Evolutionary conservation across 1,140 invertebrate genomes (phyloP), one percentile per base, ranked within the genome.

Genomic region (Drosophila repleta): DNA sequence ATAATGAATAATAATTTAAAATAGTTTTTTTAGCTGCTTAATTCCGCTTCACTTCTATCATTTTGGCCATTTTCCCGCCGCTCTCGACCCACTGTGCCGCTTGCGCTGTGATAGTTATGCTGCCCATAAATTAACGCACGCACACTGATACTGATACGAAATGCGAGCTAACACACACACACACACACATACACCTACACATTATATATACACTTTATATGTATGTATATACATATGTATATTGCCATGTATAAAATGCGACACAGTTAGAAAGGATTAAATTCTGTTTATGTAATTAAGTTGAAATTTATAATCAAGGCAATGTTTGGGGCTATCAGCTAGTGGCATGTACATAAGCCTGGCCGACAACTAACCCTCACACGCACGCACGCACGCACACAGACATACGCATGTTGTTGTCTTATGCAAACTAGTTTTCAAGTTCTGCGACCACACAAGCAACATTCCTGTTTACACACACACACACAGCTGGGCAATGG

Each of bases 241-340:
- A 58, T 55, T 55, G 45, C 43, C 32, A 48, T 67, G 57, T 75
- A 29, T 37, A 55, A 69, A 58, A 69, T 65, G 78, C 82, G 82
- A 85, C 82, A 85, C 83, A 87, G 72, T 83, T 88, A 61, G 84
- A 88, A 88, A 61, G 83, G 83, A 88, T 88, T 88, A 88, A 88
- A 79, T 74, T 88, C 79, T 88, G 83, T 88, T 88, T 88, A 88
- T 82, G 83, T 88, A 88, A 88, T 88, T 88, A 88, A 88, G 83
- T 88, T 88, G 83, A 88, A 88, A 88, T 88, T 88, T 88, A 88
- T 88, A 88, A 88, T 88, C 83, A 85, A 85, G 82, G 74, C 82
- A 87, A 57, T 61, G 62, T 56, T 69, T 73, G 76, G 56, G 74
- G 66, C 55, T 57, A 57, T 53, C 51, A 20, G 46, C 21, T 5